These are phyloP conservation scores for Pilophorus perplexus DNA, from an alignment of 2,888 invertebrate species.

Conservation along the genomic window DNA sequence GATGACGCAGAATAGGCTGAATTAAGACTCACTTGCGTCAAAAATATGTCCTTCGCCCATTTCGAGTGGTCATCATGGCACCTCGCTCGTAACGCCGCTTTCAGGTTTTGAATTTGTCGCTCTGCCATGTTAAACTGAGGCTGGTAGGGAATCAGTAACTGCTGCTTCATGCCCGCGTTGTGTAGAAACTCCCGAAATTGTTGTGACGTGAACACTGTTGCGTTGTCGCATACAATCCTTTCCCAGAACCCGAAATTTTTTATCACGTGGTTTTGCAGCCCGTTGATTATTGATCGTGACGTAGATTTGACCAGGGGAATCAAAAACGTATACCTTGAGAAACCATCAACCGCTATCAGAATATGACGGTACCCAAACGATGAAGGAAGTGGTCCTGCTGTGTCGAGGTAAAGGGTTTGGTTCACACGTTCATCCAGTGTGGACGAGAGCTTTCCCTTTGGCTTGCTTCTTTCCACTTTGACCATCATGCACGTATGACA, in stretches of 20 bases:
- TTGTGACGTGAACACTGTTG: background rate
- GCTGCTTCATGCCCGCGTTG: conserved; percentile 15
- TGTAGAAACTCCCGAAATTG: background rate
- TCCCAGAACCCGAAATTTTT: conserved; percentile 4
- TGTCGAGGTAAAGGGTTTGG: conserved; percentile 6
- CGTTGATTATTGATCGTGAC: background rate
- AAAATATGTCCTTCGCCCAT: conserved; percentile 1
- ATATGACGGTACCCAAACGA: background rate
- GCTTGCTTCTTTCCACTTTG: background rate
- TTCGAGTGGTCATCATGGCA: conserved; percentile 12
- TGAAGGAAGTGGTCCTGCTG: conserved; percentile 6
- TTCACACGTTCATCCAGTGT: background rate
- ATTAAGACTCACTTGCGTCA: conserved; percentile 6
- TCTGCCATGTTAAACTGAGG: conserved; percentile 17
- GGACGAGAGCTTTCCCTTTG: conserved; percentile 3
- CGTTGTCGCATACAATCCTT: conserved; percentile 5
- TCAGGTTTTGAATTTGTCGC: conserved; percentile 2
- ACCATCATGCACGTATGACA: background rate
- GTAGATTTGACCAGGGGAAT: conserved; percentile 1
- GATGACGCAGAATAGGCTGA: background rate
- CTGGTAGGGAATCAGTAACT: background rate
- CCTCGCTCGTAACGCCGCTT: background rate
- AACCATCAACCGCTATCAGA: conserved; percentile 11
- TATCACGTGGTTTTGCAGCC: background rate
- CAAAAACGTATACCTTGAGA: conserved; percentile 9